phyloP scores from a whole-genome alignment of 2,888 invertebrate species.

The Drosophila tanythrix region DNA sequence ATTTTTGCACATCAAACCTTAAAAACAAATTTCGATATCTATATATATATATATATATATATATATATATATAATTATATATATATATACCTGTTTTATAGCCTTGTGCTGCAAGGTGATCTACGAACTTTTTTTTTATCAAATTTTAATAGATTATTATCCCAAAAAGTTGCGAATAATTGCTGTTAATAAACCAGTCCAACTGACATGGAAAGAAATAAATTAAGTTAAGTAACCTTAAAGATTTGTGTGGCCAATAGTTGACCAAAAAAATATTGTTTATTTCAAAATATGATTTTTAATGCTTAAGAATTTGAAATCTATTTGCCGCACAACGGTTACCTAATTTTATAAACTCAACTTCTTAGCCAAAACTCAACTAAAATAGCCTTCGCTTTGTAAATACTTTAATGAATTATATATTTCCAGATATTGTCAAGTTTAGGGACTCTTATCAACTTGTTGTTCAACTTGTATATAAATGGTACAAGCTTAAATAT shows the following conservation, averaged over 20 bases:
- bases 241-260: not conserved
- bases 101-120: constrained; percentile 4
- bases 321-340: not conserved
- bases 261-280: not conserved
- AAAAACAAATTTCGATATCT: not conserved
- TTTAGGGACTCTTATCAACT: not conserved
- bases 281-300: not conserved
- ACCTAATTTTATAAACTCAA: not conserved
- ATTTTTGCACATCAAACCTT: constrained; percentile 21
- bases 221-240: not conserved
- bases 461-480: not conserved
- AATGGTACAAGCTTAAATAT: not conserved
- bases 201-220: not conserved
- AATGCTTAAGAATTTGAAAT: rapidly evolving
- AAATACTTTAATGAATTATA: not conserved
- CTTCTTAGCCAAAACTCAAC: not conserved
- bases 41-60: not conserved
- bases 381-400: rapidly evolving
- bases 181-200: not conserved
- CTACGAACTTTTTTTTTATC: not conserved
- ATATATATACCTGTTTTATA: not conserved
- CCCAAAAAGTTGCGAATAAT: not conserved
- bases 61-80: not conserved
- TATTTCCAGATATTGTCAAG: not conserved
- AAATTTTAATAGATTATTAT: not conserved